phyloP scores from a whole-genome alignment of 2,888 invertebrate genomes.

The Diarsia brunnea region DNA sequence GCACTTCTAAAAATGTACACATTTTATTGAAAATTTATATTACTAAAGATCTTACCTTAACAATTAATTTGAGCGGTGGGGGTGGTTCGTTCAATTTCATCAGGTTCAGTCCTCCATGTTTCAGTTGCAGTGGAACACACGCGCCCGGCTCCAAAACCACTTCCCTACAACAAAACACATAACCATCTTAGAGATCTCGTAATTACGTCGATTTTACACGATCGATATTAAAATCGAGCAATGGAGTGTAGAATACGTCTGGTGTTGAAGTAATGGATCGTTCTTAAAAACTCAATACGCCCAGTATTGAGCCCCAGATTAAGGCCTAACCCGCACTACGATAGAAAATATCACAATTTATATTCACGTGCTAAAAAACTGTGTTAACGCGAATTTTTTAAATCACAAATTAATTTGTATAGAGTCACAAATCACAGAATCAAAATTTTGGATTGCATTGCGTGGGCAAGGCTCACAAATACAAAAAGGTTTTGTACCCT shows the following conservation, averaged over 20 bases:
- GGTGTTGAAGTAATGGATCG: background rate
- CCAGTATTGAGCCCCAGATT: background rate
- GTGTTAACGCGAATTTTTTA: background rate
- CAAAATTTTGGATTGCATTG: too few species aligned
- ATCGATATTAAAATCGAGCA: background rate
- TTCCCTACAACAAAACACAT: conserved; percentile 79
- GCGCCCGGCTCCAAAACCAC: conserved; percentile 92
- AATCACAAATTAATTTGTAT: too few species aligned
- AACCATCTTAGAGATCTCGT: background rate
- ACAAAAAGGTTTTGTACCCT: too few species aligned
- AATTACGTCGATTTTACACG: background rate
- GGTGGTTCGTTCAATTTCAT: conserved; percentile 87
- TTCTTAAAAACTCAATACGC: background rate
- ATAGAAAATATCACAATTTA: background rate
- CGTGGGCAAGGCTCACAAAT: too few species aligned
- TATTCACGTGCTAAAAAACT: background rate
- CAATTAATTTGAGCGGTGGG: conserved; percentile 85
- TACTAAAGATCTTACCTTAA: conserved; percentile 75
- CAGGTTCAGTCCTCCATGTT: conserved; percentile 82
- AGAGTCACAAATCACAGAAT: too few species aligned
- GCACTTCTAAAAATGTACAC: background rate
- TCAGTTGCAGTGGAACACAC: conserved; percentile 91
- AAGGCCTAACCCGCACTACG: background rate
- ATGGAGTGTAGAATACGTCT: background rate
- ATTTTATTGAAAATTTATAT: background rate